phyloP scores from a whole-genome alignment of 2,797 vertebrate species.

The Melanotaenia trifasciata region DNA sequence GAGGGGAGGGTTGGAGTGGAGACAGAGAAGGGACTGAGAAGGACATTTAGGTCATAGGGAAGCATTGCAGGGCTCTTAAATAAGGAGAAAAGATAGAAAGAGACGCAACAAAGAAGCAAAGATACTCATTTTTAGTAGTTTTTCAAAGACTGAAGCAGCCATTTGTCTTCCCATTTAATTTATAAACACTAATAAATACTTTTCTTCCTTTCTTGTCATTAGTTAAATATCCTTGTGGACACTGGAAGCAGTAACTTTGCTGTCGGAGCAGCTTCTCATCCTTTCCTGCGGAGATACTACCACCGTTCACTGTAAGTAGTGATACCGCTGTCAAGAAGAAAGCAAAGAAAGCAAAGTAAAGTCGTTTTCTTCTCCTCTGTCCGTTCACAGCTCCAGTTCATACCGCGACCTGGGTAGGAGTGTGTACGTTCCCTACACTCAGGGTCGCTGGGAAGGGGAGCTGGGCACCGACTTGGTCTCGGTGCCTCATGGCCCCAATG shows the following conservation, averaged over 20 bases:
- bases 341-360: not conserved
- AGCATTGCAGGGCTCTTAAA: slow-evolving; percentile 28
- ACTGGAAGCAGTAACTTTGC: slow-evolving; percentile 99
- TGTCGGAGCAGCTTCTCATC: slow-evolving; percentile 94
- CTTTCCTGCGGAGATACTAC: slow-evolving; percentile 95
- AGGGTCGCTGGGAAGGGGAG: slow-evolving; percentile 98
- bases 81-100: slow-evolving; percentile 21
- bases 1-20: slow-evolving; percentile 41
- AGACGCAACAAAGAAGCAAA: not conserved
- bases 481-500: slow-evolving; percentile 94
- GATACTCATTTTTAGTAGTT: slow-evolving; percentile 16
- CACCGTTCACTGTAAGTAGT: slow-evolving; percentile 93
- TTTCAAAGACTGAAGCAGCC: slow-evolving; percentile 8
- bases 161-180: slow-evolving; percentile 27
- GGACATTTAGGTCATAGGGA: slow-evolving; percentile 60
- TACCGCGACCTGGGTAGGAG: slow-evolving; percentile 92
- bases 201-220: slow-evolving; percentile 3
- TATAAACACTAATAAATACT: slow-evolving; percentile 21
- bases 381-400: slow-evolving; percentile 85
- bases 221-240: slow-evolving; percentile 98
- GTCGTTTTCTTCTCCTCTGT: not conserved
- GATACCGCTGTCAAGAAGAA: not conserved
- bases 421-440: slow-evolving; percentile 98
- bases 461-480: slow-evolving; percentile 96
- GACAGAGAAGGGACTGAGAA: slow-evolving; percentile 54